Base-by-base conservation (phyloP, 2,113 vertebrate genomes). In the Campylorhamphus procurvoides region DNA sequence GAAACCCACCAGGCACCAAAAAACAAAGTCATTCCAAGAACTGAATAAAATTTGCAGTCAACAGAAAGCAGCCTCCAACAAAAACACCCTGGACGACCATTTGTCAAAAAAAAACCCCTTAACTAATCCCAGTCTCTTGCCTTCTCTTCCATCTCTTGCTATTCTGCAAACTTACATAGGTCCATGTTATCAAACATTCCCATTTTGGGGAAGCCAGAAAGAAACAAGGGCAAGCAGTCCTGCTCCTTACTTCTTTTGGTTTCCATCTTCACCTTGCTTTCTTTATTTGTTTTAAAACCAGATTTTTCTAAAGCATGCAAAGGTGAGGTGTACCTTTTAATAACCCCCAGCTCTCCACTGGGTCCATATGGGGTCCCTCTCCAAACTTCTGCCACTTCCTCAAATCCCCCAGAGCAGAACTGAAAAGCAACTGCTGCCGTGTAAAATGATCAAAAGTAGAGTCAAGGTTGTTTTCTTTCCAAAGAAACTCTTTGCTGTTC, bases 381-480 rank as follows among this genome's bases (percentile, higher is more conserved):
- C 52, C 55, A 87, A 86, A 42, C 6, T 39, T 28, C 53, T 52
- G 28, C 31, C 24, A 4, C 39, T 13, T 31, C n/a, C 69, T 78
- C 47, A 28, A n/a, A 2, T 16, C 1, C 33, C 44, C 5, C 1
- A 12, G 0, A 74, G 44, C 28, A 82, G 81, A 31, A 12, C 20
- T 4, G 4, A 67, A 78, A 91, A 59, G 39, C 12, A 18, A n/a
- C 19, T 0, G 0, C 12, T 56, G 53, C 9, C 23, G 3, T 4
- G 3, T 20, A 24, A 81, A 85, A 52, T 3, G 4, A 63, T 9
- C 28, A 58, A 6, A 93, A 87, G 20, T 33, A 73, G 5, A 73
- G 47, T 22, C 63, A 62, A 72, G 46, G 49, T 64, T 60, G 69
- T 60, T 87, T 81, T n/a, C 14, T 33, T 62, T 46, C 72, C 58